Evolutionary conservation across 2,888 invertebrate species (phyloP).

Genomic region (Cheilosia scutellata): DNA sequence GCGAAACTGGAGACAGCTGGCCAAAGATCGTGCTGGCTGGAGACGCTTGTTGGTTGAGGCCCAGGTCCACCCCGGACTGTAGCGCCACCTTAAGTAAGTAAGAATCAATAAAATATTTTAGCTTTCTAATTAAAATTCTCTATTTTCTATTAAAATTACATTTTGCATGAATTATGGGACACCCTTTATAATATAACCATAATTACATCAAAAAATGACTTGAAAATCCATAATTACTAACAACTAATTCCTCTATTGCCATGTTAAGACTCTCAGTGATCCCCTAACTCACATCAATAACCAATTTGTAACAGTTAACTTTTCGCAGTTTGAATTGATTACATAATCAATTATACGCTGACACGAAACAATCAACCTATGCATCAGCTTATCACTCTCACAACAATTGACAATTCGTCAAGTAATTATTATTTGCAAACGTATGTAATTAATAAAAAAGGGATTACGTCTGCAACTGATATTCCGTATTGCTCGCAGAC

Average conservation of each 20-base stretch:
- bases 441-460: slow-evolving; percentile 48
- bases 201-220: not conserved
- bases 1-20: no score
- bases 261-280: not conserved
- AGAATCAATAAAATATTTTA: no score
- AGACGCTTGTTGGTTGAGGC: no score
- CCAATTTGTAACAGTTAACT: slow-evolving; percentile 15
- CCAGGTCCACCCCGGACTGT: no score
- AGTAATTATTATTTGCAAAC: slow-evolving; percentile 49
- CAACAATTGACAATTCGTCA: slow-evolving; percentile 61
- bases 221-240: slow-evolving; percentile 20
- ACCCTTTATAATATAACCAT: not conserved
- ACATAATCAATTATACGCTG: slow-evolving; percentile 44
- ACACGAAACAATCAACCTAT: slow-evolving; percentile 49
- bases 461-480: slow-evolving; percentile 46
- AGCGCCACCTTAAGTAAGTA: no score
- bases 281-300: slow-evolving; percentile 4
- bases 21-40: no score
- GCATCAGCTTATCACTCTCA: slow-evolving; percentile 27
- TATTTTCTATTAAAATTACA: no score
- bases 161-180: no score
- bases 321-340: slow-evolving; percentile 34
- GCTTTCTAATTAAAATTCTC: no score
- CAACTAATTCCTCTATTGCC: slow-evolving; percentile 28
- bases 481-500: not conserved